Conservation (phyloP, 2,797 vertebrate species). For the Sciurus carolinensis region DNA sequence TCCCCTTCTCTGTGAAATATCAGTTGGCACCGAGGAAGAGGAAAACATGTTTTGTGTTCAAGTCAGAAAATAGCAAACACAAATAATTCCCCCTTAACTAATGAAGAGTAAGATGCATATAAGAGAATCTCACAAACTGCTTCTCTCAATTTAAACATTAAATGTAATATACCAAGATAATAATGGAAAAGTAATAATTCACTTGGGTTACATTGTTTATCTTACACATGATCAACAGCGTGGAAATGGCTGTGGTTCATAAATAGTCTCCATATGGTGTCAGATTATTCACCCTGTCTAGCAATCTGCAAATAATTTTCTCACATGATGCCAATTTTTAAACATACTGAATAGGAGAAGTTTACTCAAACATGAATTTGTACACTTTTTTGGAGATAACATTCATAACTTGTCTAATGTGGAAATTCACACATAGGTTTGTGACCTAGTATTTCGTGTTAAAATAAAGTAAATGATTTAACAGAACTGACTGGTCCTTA, state of each 20-base stretch:
- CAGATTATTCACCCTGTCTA: constrained; percentile 71
- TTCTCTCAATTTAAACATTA: constrained; percentile 61
- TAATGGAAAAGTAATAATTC: constrained; percentile 73
- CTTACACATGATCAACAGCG: constrained; percentile 66
- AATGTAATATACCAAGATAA: constrained; percentile 70
- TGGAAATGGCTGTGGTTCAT: constrained; percentile 73
- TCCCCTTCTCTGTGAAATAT: constrained; percentile 2
- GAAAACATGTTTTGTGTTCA: constrained; percentile 37
- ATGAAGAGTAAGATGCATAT: background rate
- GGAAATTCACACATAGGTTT: background rate
- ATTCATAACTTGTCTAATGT: constrained; percentile 2
- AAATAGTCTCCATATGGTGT: constrained; percentile 82
- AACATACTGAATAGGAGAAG: constrained; percentile 68
- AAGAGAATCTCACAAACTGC: constrained; percentile 35
- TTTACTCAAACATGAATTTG: constrained; percentile 69
- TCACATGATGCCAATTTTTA: constrained; percentile 73
- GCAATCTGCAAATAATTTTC: constrained; percentile 81
- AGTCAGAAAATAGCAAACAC: constrained; percentile 48
- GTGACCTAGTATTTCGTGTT: background rate
- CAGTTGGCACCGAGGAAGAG: background rate
- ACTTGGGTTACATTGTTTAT: constrained; percentile 72
- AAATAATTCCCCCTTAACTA: constrained; percentile 8
- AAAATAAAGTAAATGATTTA: background rate
- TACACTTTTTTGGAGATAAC: constrained; percentile 38
- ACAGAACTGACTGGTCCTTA: background rate